Base-by-base conservation (phyloP, 1,140 invertebrate genomes). In the Apis florea region DNA sequence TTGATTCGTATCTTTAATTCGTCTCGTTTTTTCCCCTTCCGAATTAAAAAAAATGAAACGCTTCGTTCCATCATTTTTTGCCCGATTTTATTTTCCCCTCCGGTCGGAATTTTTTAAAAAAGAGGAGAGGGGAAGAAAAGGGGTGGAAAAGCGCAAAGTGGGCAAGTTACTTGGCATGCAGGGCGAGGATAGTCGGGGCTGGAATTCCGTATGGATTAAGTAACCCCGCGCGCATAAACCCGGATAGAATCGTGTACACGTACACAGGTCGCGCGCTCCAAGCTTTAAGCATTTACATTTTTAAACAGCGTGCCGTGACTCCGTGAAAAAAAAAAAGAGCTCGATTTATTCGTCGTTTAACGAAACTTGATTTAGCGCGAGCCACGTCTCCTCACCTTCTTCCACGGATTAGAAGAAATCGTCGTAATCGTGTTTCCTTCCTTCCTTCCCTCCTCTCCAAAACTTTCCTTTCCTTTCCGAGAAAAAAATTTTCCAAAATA, bases 131-230 rank as follows among this genome's bases (percentile, higher is more conserved):
- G 40, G 31, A 40, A 40, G 31, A 40, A 40, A 40, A 66, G 75
- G n/a, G 61, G 15, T 71, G 56, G 80, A 58, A 84, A 80, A 76
- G 71, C 67, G 83, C 76, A 89, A 87, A 83, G 71, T 78, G 76
- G 72, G 63, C 69, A 72, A 83, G 83, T 88, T 85, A 88, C 83
- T 90, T 90, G 84, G 84, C 83, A 89, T 88, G 87, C 85, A 89
- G 82, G 84, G 59, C 87, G 70, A 83, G 83, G 72, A 80, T 85
- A 66, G 79, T 84, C 84, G 82, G 79, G 77, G 67, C 85, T 82
- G 83, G 86, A 90, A 89, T 88, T 86, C 81, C 77, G 83, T 88
- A 89, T 88, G 86, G 88, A 90, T 89, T 87, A 89, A 90, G 82
- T 86, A 83, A 87, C 84, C 64, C 67, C 26, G 67, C 59, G 79